Base-by-base conservation (phyloP, 2,888 invertebrate species). In the Dynastes hyllus region DNA sequence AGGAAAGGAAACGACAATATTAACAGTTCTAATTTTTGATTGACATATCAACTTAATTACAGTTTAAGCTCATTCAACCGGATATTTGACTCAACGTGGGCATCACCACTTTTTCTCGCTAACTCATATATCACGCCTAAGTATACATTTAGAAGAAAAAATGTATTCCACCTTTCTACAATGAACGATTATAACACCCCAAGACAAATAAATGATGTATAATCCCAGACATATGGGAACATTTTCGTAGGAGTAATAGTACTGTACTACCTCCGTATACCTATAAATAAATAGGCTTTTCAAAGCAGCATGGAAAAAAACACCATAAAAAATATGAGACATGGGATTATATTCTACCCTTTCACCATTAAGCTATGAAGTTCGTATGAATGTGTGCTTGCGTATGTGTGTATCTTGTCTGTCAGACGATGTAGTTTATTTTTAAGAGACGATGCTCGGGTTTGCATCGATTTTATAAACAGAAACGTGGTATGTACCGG, bases 201-300 rank as follows among this genome's bases (percentile, higher is more conserved):
- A 77, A 80, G 73, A 80, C 77, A 80, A 80, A 80, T 77, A 80
- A 75, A 78, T 78, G 77, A 63, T 67, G 55, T 69, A 66, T 77
- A 79, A 79, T 76, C 79, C 66, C 69, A 71, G 58, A 79, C 79
- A 77, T 79, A 77, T 79, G 79, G 79, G 66, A 61, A 32, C 73
- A 75, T 77, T 80, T 75, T 78, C 29, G 61, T 78, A 73, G 65
- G 51, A 73, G 65, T 73, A 77, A 77, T 77, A 73, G 65, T 73
- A 73, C 73, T 61, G 0, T 37, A 27, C 61, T 61, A 75, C 45
- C 73, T 63, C 73, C 73, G 40, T 61, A 75, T 71, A 78, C 78
- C 78, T 78, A 78, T 71, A 78, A 78, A 78, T 73, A 78, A 78
- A 78, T 65, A 73, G 65, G 53, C 27, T 37, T 51, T 71, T 55